These are phyloP conservation scores for Cololabis saira DNA, from an alignment of 2,113 vertebrate species.

Conservation along the genomic window DNA sequence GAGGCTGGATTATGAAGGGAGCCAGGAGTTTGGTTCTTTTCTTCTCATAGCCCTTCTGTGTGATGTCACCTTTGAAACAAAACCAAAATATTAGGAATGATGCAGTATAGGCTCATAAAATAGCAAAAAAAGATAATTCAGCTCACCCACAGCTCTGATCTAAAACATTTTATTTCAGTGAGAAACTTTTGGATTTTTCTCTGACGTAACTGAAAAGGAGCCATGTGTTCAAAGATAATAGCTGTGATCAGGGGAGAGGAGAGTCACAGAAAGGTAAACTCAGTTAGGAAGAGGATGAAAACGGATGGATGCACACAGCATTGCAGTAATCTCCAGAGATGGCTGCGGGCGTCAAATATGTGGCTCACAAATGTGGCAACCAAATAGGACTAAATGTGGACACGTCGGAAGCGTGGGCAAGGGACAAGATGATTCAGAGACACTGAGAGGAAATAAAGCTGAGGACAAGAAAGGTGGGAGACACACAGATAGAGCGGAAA, in stretches of 20 bases:
- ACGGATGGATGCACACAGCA: slow-evolving; percentile 52
- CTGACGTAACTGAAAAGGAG: not conserved
- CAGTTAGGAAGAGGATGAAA: slow-evolving; percentile 19
- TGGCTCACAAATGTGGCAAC: slow-evolving; percentile 34
- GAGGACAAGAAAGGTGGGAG: slow-evolving; percentile 15
- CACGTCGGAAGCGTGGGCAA: slow-evolving; percentile 51
- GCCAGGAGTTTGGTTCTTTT: slow-evolving; percentile 77
- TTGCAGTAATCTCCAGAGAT: slow-evolving; percentile 50
- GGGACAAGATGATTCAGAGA: slow-evolving; percentile 55
- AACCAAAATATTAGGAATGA: not conserved
- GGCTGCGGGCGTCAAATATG: slow-evolving; percentile 38
- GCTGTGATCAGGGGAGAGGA: slow-evolving; percentile 2
- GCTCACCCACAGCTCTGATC: not conserved
- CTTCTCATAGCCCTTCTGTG: slow-evolving; percentile 80
- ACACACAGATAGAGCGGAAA: not conserved
- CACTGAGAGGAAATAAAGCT: slow-evolving; percentile 14
- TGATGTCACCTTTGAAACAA: slow-evolving; percentile 70
- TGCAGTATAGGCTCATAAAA: not conserved
- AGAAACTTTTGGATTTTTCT: not conserved
- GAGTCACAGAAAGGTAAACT: not conserved
- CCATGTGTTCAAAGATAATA: slow-evolving; percentile 23
- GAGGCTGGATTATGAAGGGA: slow-evolving; percentile 71
- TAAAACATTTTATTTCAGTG: not conserved
- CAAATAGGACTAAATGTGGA: slow-evolving; percentile 61
- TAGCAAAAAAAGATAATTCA: not conserved